These are phyloP conservation scores for Hylaeus volcanicus DNA, from an alignment of 1,140 invertebrate genomes.

Conservation along the genomic window DNA sequence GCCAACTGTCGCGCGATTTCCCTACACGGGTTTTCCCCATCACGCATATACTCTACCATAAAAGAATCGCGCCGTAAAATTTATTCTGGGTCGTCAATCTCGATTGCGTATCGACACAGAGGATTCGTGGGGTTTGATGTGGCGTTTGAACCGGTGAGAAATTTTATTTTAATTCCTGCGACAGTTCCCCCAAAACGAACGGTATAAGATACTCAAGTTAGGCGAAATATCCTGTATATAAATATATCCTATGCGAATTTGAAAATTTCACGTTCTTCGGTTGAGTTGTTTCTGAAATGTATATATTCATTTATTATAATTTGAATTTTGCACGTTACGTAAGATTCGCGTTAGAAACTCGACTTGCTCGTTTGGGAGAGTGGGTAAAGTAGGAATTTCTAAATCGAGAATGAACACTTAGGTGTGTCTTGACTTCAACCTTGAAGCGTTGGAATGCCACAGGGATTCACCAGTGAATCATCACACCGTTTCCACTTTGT, in stretches of 20 bases:
- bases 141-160: neutral
- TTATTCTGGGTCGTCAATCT: neutral
- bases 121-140: neutral
- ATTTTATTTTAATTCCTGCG: neutral
- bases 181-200: neutral
- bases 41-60: neutral
- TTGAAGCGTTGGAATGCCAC: conserved; percentile 72
- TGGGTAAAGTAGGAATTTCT: neutral
- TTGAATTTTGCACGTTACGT: too few species aligned
- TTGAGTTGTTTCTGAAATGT: too few species aligned
- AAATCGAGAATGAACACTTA: conserved; percentile 63
- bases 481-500: conserved; percentile 56
- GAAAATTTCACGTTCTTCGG: too few species aligned
- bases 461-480: conserved; percentile 46
- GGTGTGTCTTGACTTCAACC: conserved; percentile 76
- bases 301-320: too few species aligned
- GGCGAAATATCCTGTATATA: too few species aligned
- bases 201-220: too few species aligned
- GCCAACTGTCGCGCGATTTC: neutral
- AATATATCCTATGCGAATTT: too few species aligned
- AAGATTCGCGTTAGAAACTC: too few species aligned
- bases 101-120: neutral
- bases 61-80: conserved; percentile 9
- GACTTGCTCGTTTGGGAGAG: too few species aligned
- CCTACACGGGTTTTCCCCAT: neutral